A percentile compares a stretch with the other conserved stretches of the same genome.
These are phyloP conservation scores for Holothuria leucospilota DNA, from an alignment of 53 echinoderm and acorn worm species.

Conservation along the genomic window DNA sequence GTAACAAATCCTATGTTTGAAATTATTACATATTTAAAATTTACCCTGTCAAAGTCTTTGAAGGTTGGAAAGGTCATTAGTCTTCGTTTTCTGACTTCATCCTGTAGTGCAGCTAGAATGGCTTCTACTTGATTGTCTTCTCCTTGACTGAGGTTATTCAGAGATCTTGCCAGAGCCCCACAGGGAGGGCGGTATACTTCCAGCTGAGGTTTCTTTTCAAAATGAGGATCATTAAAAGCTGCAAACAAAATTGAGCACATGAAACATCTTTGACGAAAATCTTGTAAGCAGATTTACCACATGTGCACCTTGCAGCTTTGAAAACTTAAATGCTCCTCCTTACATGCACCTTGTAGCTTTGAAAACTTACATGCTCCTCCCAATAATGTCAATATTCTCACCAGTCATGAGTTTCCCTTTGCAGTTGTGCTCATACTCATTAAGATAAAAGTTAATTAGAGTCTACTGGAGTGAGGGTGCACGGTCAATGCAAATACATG, in stretches of 20 bases:
- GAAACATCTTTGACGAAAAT: neutral
- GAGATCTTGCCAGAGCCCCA: slow-evolving; percentile 79
- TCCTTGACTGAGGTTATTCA: slow-evolving; percentile 61
- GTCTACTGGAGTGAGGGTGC: too few species aligned
- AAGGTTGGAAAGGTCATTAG: slow-evolving; percentile 94
- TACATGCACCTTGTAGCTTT: too few species aligned
- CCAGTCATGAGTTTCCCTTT: too few species aligned
- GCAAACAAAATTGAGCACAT: neutral
- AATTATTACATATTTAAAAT: neutral
- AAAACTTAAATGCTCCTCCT: too few species aligned
- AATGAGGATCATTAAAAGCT: slow-evolving; percentile 96
- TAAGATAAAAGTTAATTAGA: too few species aligned
- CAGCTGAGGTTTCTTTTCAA: slow-evolving; percentile 94
- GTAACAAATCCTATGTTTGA: too few species aligned
- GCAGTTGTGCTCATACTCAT: too few species aligned
- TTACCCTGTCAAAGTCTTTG: slow-evolving; percentile 96
- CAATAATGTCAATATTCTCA: too few species aligned
- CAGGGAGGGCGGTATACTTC: slow-evolving; percentile 88
- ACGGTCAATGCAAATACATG: too few species aligned
- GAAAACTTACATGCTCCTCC: too few species aligned
- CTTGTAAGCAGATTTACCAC: neutral
- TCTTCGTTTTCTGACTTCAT: slow-evolving; percentile 78
- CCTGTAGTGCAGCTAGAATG: slow-evolving; percentile 69
- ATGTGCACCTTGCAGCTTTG: neutral
- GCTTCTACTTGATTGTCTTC: slow-evolving; percentile 70